phyloP scores from a whole-genome alignment of 2,113 vertebrate species.

The Motacilla tschutschensis region DNA sequence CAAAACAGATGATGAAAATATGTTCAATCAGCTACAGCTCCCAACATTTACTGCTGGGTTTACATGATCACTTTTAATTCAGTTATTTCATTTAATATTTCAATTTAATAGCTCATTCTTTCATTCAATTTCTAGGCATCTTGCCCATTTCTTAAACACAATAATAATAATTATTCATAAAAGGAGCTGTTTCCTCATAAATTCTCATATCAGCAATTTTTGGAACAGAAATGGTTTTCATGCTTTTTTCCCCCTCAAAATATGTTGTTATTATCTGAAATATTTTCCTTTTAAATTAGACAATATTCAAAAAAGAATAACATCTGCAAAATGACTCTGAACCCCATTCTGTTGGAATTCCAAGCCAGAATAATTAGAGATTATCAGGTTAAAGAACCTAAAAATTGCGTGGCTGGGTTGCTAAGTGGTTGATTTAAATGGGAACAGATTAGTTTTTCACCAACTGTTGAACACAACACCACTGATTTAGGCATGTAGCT shows the following conservation, averaged over 20 bases:
- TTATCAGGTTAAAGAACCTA: slow-evolving; percentile 10
- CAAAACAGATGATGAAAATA: slow-evolving; percentile 64
- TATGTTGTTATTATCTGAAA: slow-evolving; percentile 1
- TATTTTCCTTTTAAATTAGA: slow-evolving; percentile 48
- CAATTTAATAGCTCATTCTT: slow-evolving; percentile 70
- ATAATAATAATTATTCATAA: slow-evolving; percentile 70
- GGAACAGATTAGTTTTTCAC: background rate
- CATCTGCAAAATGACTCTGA: background rate
- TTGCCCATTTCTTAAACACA: slow-evolving; percentile 67
- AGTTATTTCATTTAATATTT: slow-evolving; percentile 74
- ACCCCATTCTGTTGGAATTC: background rate
- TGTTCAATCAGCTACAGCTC: slow-evolving; percentile 59
- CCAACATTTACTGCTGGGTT: slow-evolving; percentile 47
- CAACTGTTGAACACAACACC: background rate
- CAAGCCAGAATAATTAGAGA: slow-evolving; percentile 8
- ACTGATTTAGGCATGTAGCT: background rate
- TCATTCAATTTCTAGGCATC: slow-evolving; percentile 68
- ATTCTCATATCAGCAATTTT: slow-evolving; percentile 64
- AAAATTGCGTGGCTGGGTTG: background rate
- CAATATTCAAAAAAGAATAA: slow-evolving; percentile 25
- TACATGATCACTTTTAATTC: slow-evolving; percentile 66
- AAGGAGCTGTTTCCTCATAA: slow-evolving; percentile 50
- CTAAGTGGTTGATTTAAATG: background rate
- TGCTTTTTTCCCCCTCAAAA: background rate
- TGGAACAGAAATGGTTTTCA: slow-evolving; percentile 51